phyloP scores from a whole-genome alignment of 2,113 vertebrate genomes.

The Copsychus sechellarum region DNA sequence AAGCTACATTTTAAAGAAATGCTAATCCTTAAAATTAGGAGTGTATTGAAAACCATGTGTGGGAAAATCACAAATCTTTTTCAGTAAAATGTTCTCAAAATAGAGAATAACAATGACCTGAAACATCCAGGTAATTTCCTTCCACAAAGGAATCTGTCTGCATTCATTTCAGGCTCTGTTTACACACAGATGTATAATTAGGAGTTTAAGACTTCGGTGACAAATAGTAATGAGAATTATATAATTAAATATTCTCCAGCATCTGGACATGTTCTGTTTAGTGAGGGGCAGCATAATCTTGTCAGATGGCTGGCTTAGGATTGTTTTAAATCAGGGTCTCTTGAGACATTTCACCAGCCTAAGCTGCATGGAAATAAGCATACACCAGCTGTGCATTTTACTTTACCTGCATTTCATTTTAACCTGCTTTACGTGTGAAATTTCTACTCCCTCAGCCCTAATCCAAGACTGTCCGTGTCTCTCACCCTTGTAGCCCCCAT shows the following conservation, averaged over 20 bases:
- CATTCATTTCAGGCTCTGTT: neutral
- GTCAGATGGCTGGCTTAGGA: neutral
- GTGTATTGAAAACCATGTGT: neutral
- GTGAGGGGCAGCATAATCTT: neutral
- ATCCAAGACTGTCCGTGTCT: accelerated
- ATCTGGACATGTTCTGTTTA: neutral
- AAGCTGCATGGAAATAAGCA: neutral
- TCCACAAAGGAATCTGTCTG: neutral
- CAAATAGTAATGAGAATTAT: neutral
- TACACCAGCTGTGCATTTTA: neutral
- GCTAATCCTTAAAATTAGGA: neutral
- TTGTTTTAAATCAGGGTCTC: neutral
- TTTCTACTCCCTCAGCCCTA: neutral
- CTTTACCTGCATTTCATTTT: neutral
- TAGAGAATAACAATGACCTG: neutral
- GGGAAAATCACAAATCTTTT: neutral
- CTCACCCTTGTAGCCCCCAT: neutral
- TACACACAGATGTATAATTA: neutral
- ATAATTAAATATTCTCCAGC: neutral
- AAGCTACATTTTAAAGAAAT: neutral
- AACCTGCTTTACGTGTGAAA: neutral
- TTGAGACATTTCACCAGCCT: neutral
- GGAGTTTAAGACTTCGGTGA: neutral
- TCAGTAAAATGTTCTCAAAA: neutral
- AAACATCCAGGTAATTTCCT: neutral